phyloP scores from a whole-genome alignment of 2,797 vertebrate genomes.

The Poecile montanus region DNA sequence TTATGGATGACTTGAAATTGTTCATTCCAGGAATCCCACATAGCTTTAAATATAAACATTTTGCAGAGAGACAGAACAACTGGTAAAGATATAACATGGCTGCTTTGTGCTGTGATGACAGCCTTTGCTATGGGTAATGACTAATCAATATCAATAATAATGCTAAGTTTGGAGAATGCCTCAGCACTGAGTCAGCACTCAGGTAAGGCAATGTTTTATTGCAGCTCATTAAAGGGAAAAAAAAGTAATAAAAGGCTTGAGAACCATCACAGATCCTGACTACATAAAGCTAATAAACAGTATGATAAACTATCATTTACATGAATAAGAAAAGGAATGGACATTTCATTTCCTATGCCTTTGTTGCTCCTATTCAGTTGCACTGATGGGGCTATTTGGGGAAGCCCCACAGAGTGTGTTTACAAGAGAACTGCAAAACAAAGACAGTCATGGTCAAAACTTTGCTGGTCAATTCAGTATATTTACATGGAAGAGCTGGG shows the following conservation, averaged over 20 bases:
- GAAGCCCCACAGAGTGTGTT: slow-evolving; percentile 68
- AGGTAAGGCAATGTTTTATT: slow-evolving; percentile 50
- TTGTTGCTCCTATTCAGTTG: slow-evolving; percentile 66
- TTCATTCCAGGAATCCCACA: neutral
- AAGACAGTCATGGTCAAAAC: slow-evolving; percentile 78
- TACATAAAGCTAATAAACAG: slow-evolving; percentile 52
- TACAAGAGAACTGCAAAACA: slow-evolving; percentile 78
- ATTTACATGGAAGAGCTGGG: slow-evolving; percentile 61
- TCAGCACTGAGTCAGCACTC: neutral
- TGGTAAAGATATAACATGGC: neutral
- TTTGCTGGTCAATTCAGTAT: slow-evolving; percentile 65
- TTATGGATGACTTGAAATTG: neutral
- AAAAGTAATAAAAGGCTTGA: slow-evolving; percentile 63
- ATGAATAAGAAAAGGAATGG: slow-evolving; percentile 70
- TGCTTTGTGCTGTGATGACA: neutral
- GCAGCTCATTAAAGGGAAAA: slow-evolving; percentile 3
- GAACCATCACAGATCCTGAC: slow-evolving; percentile 25
- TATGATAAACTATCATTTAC: slow-evolving; percentile 68
- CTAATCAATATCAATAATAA: neutral
- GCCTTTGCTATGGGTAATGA: neutral
- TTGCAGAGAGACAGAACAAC: neutral
- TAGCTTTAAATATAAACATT: neutral
- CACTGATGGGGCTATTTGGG: slow-evolving; percentile 60
- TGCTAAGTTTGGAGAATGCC: neutral
- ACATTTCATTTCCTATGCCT: slow-evolving; percentile 74